A percentile compares a stretch with the other conserved stretches of the same genome.
Evolutionary conservation across 2,113 vertebrate species (phyloP).

Genomic region (Apteryx owenii): DNA sequence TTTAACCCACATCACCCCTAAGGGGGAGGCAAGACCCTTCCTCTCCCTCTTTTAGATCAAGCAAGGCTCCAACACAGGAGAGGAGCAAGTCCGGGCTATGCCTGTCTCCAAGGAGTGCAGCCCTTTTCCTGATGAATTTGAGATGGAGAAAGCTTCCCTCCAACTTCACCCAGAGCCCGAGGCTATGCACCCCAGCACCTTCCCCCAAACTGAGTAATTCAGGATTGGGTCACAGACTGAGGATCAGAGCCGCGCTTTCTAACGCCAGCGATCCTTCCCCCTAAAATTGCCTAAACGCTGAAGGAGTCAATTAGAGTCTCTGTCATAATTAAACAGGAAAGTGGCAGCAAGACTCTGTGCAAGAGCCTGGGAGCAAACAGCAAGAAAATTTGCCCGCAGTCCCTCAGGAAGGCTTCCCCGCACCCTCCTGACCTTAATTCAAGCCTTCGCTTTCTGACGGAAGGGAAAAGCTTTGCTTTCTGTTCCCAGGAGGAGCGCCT

Average conservation of each 20-base stretch:
- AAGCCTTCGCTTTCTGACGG: background rate
- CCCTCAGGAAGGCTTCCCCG: background rate
- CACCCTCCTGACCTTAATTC: background rate
- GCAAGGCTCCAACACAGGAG: background rate
- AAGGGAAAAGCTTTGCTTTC: background rate
- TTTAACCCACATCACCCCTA: background rate
- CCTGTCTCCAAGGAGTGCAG: background rate
- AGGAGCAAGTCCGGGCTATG: too few relatives aligned
- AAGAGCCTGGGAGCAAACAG: background rate
- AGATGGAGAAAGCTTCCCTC: background rate
- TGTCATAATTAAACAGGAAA: conserved; percentile 38
- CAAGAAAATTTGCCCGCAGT: background rate
- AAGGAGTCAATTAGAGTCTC: conserved; percentile 28
- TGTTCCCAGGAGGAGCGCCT: background rate
- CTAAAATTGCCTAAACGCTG: background rate
- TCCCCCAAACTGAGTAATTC: background rate
- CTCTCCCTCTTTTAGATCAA: background rate
- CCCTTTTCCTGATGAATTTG: background rate
- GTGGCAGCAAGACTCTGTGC: background rate
- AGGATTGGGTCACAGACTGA: accelerated
- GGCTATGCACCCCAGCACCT: background rate
- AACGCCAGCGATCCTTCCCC: background rate
- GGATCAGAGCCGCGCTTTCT: background rate
- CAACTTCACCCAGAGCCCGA: background rate
- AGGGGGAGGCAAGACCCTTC: accelerated